Conservation (phyloP, 2,888 invertebrate genomes). For the Siphlonurus alternatus region DNA sequence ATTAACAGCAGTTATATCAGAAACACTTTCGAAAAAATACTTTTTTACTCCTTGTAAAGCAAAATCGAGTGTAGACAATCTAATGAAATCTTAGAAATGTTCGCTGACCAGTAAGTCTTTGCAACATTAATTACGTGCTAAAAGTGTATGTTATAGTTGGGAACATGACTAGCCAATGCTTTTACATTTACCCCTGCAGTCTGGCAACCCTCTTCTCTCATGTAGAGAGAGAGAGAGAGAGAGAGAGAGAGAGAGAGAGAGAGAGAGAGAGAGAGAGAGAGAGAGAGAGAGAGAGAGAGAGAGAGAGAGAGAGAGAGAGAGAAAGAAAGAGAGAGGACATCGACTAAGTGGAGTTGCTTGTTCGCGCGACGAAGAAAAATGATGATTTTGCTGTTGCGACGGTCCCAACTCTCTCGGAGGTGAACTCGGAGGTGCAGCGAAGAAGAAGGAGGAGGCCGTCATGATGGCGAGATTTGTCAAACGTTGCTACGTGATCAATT, state of each 20-base stretch:
- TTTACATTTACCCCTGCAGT: too few species aligned
- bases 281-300: background rate
- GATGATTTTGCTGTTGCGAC: constrained; percentile 27
- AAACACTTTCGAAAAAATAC: too few species aligned
- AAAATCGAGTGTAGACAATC: too few species aligned
- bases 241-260: constrained; percentile 3
- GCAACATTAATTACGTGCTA: too few species aligned
- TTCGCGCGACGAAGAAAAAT: constrained; percentile 35
- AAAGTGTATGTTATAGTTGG: too few species aligned
- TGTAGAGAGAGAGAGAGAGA: background rate
- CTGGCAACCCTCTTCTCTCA: too few species aligned
- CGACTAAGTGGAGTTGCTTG: constrained; percentile 37
- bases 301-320: background rate
- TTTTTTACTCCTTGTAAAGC: too few species aligned
- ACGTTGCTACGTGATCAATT: background rate
- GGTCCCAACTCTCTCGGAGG: constrained; percentile 10
- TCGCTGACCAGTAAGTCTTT: too few species aligned
- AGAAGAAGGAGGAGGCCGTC: background rate
- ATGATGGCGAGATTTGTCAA: background rate
- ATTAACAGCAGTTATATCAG: too few species aligned
- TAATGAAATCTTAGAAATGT: too few species aligned
- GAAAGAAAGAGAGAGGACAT: constrained; percentile 20
- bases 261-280: background rate
- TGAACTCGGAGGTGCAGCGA: constrained; percentile 8
- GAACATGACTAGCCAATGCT: too few species aligned